Evolutionary conservation across 2,888 invertebrate genomes (phyloP).

Genomic region (Ametastegia equiseti): DNA sequence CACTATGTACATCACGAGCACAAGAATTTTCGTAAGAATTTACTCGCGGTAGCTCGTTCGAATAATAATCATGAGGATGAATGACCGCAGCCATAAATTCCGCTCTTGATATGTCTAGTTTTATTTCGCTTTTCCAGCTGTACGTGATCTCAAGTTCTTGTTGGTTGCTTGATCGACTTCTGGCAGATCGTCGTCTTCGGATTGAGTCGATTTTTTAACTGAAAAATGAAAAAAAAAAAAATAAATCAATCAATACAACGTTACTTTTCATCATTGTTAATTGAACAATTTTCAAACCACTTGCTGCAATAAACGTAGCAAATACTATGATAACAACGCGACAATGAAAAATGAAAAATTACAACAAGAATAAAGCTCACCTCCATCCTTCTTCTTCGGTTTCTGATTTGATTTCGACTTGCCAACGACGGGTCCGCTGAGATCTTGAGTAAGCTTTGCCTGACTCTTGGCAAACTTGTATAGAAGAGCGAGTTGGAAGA

Average conservation of each 20-base stretch:
- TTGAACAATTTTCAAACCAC: slow-evolving; percentile 32
- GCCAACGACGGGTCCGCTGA: slow-evolving; percentile 76
- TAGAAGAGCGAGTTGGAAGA: slow-evolving; percentile 89
- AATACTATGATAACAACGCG: background rate
- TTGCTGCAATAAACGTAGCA: background rate
- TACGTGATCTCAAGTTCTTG: slow-evolving; percentile 83
- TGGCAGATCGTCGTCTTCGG: slow-evolving; percentile 92
- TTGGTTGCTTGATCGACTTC: slow-evolving; percentile 95
- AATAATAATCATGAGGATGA: background rate
- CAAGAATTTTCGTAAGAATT: background rate
- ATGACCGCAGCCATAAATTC: slow-evolving; percentile 21
- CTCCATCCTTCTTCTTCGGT: slow-evolving; percentile 85
- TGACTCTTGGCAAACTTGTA: slow-evolving; percentile 95
- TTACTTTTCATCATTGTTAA: background rate
- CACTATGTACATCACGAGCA: slow-evolving; percentile 20
- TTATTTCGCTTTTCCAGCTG: slow-evolving; percentile 78
- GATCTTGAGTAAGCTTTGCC: slow-evolving; percentile 84
- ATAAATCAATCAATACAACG: slow-evolving; percentile 58
- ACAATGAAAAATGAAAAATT: background rate
- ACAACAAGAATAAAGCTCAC: slow-evolving; percentile 1
- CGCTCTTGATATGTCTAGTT: slow-evolving; percentile 40
- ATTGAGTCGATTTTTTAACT: slow-evolving; percentile 81
- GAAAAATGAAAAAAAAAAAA: slow-evolving; percentile 63
- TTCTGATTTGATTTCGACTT: slow-evolving; percentile 84
- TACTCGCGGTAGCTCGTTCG: background rate